A percentile compares a stretch with the other conserved stretches of the same genome.
Evolutionary conservation across 1,140 invertebrate genomes (phyloP).

Genomic region (Drusus annulatus): DNA sequence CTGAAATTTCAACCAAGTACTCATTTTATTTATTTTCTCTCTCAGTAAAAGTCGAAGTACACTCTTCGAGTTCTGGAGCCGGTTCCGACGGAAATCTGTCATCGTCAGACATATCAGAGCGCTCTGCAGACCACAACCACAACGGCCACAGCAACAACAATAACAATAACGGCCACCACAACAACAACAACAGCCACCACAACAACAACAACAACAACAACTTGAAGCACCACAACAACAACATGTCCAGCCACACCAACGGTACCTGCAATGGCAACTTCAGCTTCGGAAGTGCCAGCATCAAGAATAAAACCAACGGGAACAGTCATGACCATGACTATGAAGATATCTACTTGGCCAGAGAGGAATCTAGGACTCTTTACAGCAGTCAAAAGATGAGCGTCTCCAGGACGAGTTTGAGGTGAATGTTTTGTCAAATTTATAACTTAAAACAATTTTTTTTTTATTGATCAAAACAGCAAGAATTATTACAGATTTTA

Average conservation of each 20-base stretch:
- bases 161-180: slow-evolving; percentile 30
- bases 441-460: too few species aligned
- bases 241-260: slow-evolving; percentile 11
- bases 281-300: slow-evolving; percentile 24
- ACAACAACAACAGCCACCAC: slow-evolving; percentile 41
- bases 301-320: slow-evolving; percentile 64
- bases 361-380: slow-evolving; percentile 70
- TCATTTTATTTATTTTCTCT: slow-evolving; percentile 49
- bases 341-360: slow-evolving; percentile 81
- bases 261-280: slow-evolving; percentile 30
- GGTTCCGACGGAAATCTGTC: slow-evolving; percentile 75
- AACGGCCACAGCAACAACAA: slow-evolving; percentile 56
- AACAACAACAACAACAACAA: slow-evolving; percentile 17
- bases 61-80: slow-evolving; percentile 75
- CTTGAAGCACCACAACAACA: slow-evolving; percentile 19
- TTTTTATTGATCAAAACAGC: too few species aligned
- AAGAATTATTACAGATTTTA: too few species aligned
- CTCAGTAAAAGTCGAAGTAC: slow-evolving; percentile 78
- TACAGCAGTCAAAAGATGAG: slow-evolving; percentile 44
- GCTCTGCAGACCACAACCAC: slow-evolving; percentile 57
- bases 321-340: slow-evolving; percentile 77
- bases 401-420: slow-evolving; percentile 17
- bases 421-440: not conserved
- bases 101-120: slow-evolving; percentile 71
- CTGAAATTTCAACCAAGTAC: too few species aligned